Conservation (phyloP, 2,888 invertebrate genomes). For the Agonopterix subpropinquella region DNA sequence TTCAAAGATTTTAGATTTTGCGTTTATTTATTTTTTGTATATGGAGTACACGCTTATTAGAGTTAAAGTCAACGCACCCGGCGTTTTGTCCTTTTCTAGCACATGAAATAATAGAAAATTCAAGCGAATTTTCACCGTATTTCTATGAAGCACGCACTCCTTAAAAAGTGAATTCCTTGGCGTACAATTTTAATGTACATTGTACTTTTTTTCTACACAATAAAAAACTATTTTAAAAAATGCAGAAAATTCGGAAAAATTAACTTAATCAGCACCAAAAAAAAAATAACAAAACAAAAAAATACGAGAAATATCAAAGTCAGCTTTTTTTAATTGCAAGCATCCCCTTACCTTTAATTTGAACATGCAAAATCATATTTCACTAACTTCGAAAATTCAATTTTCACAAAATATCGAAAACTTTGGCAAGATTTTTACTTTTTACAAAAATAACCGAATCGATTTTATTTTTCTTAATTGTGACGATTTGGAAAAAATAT, state of each 20-base stretch:
- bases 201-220: slow-evolving; percentile 10
- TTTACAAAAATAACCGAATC: slow-evolving; percentile 16
- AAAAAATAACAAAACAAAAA: slow-evolving; percentile 3
- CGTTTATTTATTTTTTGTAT: no score
- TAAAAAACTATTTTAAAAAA: slow-evolving; percentile 9
- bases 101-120: no score
- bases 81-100: no score
- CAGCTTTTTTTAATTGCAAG: not conserved
- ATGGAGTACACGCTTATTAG: no score
- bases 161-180: no score
- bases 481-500: slow-evolving; percentile 24
- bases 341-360: not conserved
- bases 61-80: no score
- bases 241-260: slow-evolving; percentile 14
- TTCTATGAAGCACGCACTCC: no score
- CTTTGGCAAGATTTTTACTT: slow-evolving; percentile 21
- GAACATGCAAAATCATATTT: not conserved
- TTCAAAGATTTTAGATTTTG: no score
- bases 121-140: no score
- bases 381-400: not conserved
- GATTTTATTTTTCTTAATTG: slow-evolving; percentile 15
- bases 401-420: slow-evolving; percentile 11
- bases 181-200: slow-evolving; percentile 1
- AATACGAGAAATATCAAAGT: no score
- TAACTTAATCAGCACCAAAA: slow-evolving; percentile 8